Evolutionary conservation across 2,888 invertebrate genomes (phyloP).

Genomic region (Bursaphelenchus okinawaensis): DNA sequence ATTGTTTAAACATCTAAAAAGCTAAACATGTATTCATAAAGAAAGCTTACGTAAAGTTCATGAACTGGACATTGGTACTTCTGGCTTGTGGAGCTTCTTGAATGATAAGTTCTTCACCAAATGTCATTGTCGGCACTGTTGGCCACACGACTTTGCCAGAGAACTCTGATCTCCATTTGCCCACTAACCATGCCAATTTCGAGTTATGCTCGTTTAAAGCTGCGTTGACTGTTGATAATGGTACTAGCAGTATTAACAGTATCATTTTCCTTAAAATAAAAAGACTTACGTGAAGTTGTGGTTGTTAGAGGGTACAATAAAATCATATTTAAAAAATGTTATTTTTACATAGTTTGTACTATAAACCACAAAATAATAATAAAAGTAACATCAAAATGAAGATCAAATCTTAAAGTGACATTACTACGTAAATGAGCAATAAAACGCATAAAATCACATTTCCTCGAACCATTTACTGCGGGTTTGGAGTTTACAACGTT

Average conservation of each 20-base stretch:
- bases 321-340: too few species aligned
- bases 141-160: conserved; percentile 58
- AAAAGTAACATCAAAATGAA: too few species aligned
- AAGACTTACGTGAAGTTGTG: too few species aligned
- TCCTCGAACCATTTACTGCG: not conserved
- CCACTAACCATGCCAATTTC: conserved; percentile 54
- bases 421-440: too few species aligned
- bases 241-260: not conserved
- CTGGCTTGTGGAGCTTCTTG: conserved; percentile 54
- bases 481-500: not conserved
- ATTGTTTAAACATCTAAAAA: not conserved
- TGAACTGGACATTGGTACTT: conserved; percentile 54
- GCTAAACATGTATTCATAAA: not conserved
- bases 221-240: conserved; percentile 13
- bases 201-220: conserved; percentile 39
- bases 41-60: conserved; percentile 54
- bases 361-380: too few species aligned
- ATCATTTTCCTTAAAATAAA: too few species aligned
- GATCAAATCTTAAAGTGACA: too few species aligned
- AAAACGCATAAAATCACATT: too few species aligned
- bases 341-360: too few species aligned
- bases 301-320: too few species aligned
- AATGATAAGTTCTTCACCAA: conserved; percentile 56
- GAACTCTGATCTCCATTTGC: conserved; percentile 58
- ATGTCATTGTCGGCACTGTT: conserved; percentile 58